phyloP scores from a whole-genome alignment of 2,113 vertebrate species.

The Marmota flaviventris region DNA sequence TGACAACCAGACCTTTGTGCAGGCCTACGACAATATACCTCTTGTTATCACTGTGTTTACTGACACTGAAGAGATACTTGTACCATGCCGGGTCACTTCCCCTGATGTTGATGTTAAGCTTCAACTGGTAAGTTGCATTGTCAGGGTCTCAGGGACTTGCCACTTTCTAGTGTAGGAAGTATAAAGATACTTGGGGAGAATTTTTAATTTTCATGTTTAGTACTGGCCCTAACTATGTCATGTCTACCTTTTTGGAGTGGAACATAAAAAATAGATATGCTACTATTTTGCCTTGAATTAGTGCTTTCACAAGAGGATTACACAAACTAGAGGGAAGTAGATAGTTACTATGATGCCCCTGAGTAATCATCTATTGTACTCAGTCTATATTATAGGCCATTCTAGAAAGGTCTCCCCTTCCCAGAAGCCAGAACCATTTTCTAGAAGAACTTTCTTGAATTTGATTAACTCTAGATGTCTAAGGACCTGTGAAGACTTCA shows the following conservation, averaged over 20 bases:
- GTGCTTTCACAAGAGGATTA: background rate
- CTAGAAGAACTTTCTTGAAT: background rate
- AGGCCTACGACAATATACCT: background rate
- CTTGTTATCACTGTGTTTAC: slow-evolving; percentile 77
- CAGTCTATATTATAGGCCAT: background rate
- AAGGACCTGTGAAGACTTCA: background rate
- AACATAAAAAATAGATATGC: background rate
- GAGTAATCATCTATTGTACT: background rate
- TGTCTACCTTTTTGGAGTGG: background rate
- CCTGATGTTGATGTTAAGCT: slow-evolving; percentile 89
- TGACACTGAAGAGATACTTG: slow-evolving; percentile 77
- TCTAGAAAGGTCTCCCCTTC: background rate
- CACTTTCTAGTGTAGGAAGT: background rate
- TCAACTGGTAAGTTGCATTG: slow-evolving; percentile 86
- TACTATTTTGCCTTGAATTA: background rate
- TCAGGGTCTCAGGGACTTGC: background rate
- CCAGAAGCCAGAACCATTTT: background rate
- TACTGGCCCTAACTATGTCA: background rate
- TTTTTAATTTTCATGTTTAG: background rate
- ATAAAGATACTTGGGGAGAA: background rate
- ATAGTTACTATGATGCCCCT: background rate
- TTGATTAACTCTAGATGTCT: background rate
- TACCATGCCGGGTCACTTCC: slow-evolving; percentile 93
- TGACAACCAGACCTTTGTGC: slow-evolving; percentile 89
- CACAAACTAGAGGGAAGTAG: background rate